phyloP scores from a whole-genome alignment of 1,140 invertebrate genomes.

The Geopemphigus sp. region DNA sequence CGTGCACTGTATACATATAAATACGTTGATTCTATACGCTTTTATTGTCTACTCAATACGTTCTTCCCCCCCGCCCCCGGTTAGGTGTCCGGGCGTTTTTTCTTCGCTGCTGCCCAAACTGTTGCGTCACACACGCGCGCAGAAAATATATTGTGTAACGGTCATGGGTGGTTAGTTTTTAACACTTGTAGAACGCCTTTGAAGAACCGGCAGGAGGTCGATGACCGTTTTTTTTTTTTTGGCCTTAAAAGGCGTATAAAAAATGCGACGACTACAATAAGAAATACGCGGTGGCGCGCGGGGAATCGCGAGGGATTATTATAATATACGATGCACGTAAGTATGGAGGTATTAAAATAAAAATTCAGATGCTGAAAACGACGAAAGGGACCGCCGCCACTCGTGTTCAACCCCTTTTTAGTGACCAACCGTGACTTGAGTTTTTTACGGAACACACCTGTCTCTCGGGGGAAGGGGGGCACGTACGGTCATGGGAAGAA shows the following conservation, averaged over 20 bases:
- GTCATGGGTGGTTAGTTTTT: conserved; percentile 43
- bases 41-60: neutral
- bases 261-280: neutral
- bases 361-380: conserved; percentile 11
- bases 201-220: conserved; percentile 37
- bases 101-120: conserved; percentile 12
- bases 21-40: neutral
- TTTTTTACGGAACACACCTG: conserved; percentile 48
- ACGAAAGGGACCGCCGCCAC: conserved; percentile 8
- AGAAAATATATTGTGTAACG: conserved; percentile 23
- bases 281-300: neutral
- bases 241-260: neutral
- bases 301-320: neutral
- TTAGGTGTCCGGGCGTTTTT: neutral
- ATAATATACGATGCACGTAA: too few relatives aligned
- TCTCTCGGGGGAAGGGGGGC: conserved; percentile 34
- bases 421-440: conserved; percentile 46
- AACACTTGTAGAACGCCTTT: conserved; percentile 47
- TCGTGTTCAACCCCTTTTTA: conserved; percentile 25
- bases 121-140: conserved; percentile 11
- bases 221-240: conserved; percentile 39
- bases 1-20: neutral
- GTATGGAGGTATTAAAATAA: neutral
- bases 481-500: too few relatives aligned
- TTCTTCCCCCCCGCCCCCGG: neutral